Base-by-base conservation (phyloP, 2,797 vertebrate genomes). In the Lacerta viridis region DNA sequence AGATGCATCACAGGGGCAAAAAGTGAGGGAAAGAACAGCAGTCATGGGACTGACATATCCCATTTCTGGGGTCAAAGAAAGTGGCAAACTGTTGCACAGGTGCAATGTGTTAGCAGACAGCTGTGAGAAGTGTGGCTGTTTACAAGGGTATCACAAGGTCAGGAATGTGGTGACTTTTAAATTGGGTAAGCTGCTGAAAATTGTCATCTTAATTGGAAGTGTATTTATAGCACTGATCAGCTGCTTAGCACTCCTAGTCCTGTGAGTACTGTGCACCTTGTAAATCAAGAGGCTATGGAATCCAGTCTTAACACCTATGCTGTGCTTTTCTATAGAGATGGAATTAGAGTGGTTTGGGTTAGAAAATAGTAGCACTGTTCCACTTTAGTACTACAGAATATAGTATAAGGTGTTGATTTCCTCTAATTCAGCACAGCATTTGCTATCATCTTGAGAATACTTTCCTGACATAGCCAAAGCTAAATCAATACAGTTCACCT, bases 401-500 rank as follows among this genome's bases (percentile, higher is more conserved):
- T 11, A 0, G 10, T 69, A 66, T 59, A 27, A 59, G 29, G 59
- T 13, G 59, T 39, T 90, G 71, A 6, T 80, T 77, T 79, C 41
- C 43, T 46, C 0, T 69, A 27, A 25, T 55, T 89, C 64, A 1
- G 1, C 46, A 61, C n/a, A 7, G 71, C 59, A 23, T 33, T 55
- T 9, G 80, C 33, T 85, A 72, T 69, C 83, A 43, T 33, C 55
- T 13, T 83, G 85, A 17, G 6, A n/a, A 29, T 39, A 74, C 2
- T 6, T 5, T 83, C 59, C 39, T 77, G 79, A 76, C 29, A 2
- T 23, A 39, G 43, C n/a, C 0, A 0, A 0, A 76, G 66, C 1
- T 2, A 61, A 74, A 81, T 69, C 1, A 0, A 46, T 83, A 13
- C 1, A 0, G 10, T 88, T 88, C 13, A 0, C 0, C 0, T 2